Base-by-base conservation (phyloP, 1,140 invertebrate species). In the Lepidotrigona ventralis region DNA sequence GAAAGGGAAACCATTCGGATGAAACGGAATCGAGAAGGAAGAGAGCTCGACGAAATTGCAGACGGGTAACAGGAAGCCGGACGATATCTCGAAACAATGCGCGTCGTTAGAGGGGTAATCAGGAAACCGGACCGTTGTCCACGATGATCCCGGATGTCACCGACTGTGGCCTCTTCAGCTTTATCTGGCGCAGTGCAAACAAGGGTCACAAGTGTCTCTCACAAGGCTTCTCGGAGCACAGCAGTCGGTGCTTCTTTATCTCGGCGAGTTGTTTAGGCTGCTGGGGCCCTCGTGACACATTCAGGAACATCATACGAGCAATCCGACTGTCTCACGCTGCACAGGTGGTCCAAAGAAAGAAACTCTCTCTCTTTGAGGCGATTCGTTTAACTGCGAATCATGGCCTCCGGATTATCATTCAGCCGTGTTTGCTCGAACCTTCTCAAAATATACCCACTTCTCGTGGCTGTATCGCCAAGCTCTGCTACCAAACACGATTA, bases 301-400 rank as follows among this genome's bases (percentile, higher is more conserved):
- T 83, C 75, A 56, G 64, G 86, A 79, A 79, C 86, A 88, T 88
- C 85, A 84, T 9, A 53, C 64, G 80, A 85, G 56, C 58, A 70
- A 51, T 85, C 56, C 56, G 29, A 19, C 80, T 73, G 85, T 92
- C 90, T 87, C 88, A 91, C 90, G 88, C 85, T 76, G 33, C 51
- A 87, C 90, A 91, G 90, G 90, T 90, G 90, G 89, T 88, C 88
- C 60, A 56, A 56, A 63, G 88, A 84, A 68, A 89, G 66, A 88
- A 85, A 77, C 81, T 85, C 81, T 78, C 85, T 46, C 81, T 71
- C 85, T 82, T 85, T 46, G 66, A 17, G 60, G 33, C 54, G 58
- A 68, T 78, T 77, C 81, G 23, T 70, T 70, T 74, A 17, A 26
- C 54, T 29, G 1, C 23, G 51, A 68, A 6, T 5, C 39, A 39